phyloP scores from a whole-genome alignment of 2,797 vertebrate species.

The Lemur catta region DNA sequence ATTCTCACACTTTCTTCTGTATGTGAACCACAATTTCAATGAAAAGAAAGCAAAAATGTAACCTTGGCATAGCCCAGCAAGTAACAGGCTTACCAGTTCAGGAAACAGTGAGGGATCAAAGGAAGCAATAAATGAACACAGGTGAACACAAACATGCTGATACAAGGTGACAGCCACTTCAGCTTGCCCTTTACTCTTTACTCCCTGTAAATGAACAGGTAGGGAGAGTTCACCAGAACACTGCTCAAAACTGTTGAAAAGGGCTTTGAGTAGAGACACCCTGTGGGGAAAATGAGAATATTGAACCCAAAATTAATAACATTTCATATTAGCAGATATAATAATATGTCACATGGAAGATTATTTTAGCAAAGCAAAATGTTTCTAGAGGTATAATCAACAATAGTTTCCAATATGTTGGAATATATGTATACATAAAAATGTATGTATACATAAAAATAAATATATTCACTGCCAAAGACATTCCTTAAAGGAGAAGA shows the following conservation, averaged over 20 bases:
- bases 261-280: slow-evolving; percentile 88
- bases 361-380: slow-evolving; percentile 35
- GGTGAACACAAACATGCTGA: slow-evolving; percentile 90
- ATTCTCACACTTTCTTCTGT: neutral
- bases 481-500: slow-evolving; percentile 21
- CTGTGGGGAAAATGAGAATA: slow-evolving; percentile 80
- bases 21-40: neutral
- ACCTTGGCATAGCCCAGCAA: neutral
- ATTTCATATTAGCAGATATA: neutral
- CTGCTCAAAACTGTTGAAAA: slow-evolving; percentile 89
- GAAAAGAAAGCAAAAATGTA: neutral
- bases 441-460: neutral
- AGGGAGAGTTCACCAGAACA: slow-evolving; percentile 90
- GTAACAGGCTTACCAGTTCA: slow-evolving; percentile 87
- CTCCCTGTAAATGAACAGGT: slow-evolving; percentile 88
- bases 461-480: neutral
- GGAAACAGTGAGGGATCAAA: slow-evolving; percentile 87
- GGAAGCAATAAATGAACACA: slow-evolving; percentile 90
- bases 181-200: slow-evolving; percentile 87
- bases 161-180: slow-evolving; percentile 89
- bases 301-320: neutral
- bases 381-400: neutral
- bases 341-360: neutral
- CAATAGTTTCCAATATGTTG: neutral
- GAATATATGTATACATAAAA: neutral